These are phyloP conservation scores for Dasyornis broadbenti DNA, from an alignment of 2,113 vertebrate species.

Conservation along the genomic window DNA sequence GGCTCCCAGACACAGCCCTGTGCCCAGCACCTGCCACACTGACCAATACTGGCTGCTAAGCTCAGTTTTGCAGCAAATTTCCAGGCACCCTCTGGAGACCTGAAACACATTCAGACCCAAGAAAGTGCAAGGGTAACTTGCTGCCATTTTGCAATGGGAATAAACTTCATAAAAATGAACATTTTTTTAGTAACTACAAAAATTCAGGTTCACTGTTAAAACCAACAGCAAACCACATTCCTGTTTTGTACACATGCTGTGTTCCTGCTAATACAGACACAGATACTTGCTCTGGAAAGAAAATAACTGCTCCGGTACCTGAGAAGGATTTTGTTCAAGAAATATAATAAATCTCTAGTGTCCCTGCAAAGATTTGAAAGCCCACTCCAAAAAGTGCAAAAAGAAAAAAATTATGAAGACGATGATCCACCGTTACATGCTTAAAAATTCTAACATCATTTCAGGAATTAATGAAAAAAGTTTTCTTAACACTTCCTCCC, in stretches of 20 bases:
- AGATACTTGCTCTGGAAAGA: not conserved
- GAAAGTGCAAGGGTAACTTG: not conserved
- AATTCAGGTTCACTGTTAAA: not conserved
- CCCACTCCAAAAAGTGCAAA: not conserved
- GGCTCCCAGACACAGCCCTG: not conserved
- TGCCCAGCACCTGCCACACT: not conserved
- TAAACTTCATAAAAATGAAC: not conserved
- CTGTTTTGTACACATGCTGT: not conserved
- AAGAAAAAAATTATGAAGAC: not conserved
- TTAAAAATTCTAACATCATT: not conserved
- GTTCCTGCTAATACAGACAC: not conserved
- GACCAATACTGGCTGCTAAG: rapidly evolving
- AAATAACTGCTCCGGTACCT: not conserved
- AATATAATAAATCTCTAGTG: not conserved
- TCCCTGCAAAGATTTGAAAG: not conserved
- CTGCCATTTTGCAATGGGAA: not conserved
- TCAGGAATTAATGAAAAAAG: not conserved
- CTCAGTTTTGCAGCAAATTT: not conserved
- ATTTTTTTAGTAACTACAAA: not conserved
- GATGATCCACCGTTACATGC: not conserved
- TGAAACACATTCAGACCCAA: not conserved
- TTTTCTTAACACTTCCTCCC: not conserved
- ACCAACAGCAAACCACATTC: not conserved
- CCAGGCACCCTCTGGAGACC: not conserved
- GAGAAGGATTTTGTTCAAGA: not conserved